Evolutionary conservation across 1,140 invertebrate genomes (phyloP).

Genomic region (Drosophila rhopaloa): DNA sequence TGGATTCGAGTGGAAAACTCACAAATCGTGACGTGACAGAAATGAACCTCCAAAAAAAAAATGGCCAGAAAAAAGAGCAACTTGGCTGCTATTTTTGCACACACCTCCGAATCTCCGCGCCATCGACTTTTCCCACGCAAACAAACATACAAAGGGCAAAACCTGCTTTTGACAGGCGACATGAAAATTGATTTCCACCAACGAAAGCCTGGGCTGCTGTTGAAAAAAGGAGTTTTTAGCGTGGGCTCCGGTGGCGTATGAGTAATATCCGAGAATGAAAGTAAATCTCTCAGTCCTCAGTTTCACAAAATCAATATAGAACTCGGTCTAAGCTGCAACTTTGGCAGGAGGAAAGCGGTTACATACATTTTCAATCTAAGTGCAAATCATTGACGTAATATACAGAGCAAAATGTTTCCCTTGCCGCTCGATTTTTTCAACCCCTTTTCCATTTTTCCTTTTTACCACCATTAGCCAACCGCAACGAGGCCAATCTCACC

Average conservation of each 20-base stretch:
- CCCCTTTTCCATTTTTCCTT: slow-evolving; percentile 20
- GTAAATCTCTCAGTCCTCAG: slow-evolving; percentile 44
- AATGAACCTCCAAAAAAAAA: slow-evolving; percentile 20
- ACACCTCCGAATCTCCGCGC: slow-evolving; percentile 19
- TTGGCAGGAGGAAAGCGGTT: slow-evolving; percentile 22
- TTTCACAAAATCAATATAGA: slow-evolving; percentile 61
- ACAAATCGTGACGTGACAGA: slow-evolving; percentile 66
- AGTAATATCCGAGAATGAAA: slow-evolving; percentile 55
- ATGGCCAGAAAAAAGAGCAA: slow-evolving; percentile 50
- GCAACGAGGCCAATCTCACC: slow-evolving; percentile 71
- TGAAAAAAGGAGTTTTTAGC: slow-evolving; percentile 17
- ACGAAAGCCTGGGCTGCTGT: slow-evolving; percentile 25
- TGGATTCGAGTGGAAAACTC: slow-evolving; percentile 65
- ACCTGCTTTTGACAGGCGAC: slow-evolving; percentile 70
- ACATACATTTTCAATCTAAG: slow-evolving; percentile 64
- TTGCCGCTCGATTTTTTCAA: slow-evolving; percentile 10
- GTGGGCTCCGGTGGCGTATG: slow-evolving; percentile 53
- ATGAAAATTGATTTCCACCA: slow-evolving; percentile 75
- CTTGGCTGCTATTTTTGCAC: slow-evolving; percentile 62
- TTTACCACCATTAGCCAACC: slow-evolving; percentile 40
- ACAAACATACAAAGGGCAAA: slow-evolving; percentile 39
- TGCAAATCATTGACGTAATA: slow-evolving; percentile 69
- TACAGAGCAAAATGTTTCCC: slow-evolving; percentile 7
- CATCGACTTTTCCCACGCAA: slow-evolving; percentile 12
- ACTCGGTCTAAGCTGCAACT: slow-evolving; percentile 31